Evolutionary conservation across 2,113 vertebrate species (phyloP).

Genomic region (Damaliscus lunatus): DNA sequence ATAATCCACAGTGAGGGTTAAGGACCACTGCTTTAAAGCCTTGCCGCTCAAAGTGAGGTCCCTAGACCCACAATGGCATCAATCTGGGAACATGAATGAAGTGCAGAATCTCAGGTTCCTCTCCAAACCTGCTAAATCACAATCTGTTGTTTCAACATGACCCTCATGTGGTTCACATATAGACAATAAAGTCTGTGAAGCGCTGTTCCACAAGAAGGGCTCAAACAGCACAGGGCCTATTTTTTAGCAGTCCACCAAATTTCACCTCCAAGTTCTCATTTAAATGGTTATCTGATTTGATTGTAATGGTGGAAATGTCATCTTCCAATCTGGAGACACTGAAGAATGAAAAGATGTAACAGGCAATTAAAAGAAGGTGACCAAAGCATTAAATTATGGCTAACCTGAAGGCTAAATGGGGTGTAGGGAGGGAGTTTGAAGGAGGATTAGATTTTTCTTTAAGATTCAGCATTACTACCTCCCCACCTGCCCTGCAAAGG

Average conservation of each 20-base stretch:
- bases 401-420: neutral
- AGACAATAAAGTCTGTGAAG: neutral
- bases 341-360: constrained; percentile 56
- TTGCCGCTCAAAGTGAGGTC: neutral
- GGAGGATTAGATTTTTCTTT: neutral
- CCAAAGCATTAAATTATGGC: constrained; percentile 53
- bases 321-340: constrained; percentile 45
- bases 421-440: neutral
- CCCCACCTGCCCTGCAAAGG: neutral
- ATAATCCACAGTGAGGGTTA: neutral
- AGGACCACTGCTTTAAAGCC: neutral
- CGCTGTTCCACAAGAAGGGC: neutral
- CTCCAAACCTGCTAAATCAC: neutral
- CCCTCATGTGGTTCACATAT: neutral
- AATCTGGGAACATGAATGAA: neutral
- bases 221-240: neutral
- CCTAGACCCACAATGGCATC: neutral
- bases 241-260: neutral
- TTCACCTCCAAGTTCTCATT: constrained; percentile 34
- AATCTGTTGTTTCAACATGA: neutral
- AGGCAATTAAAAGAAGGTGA: constrained; percentile 66
- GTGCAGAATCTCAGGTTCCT: neutral
- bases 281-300: constrained; percentile 36
- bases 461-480: neutral
- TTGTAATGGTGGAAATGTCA: constrained; percentile 55